These are phyloP conservation scores for Melierax canorus DNA, from an alignment of 2,113 vertebrate genomes.

Conservation along the genomic window DNA sequence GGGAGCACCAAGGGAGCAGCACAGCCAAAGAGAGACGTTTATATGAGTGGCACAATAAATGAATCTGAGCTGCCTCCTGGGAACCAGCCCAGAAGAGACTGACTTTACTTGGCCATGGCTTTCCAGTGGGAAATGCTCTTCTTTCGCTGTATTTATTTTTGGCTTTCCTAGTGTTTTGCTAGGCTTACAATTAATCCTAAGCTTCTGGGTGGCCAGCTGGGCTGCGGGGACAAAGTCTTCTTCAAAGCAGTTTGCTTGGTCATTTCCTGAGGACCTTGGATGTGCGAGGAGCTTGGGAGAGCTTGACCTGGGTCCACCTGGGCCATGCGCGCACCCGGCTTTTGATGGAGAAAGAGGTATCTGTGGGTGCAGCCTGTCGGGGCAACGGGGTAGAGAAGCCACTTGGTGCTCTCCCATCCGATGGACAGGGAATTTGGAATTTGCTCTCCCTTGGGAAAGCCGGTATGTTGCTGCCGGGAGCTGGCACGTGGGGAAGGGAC, in stretches of 20 bases:
- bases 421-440: neutral
- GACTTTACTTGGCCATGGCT: neutral
- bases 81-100: neutral
- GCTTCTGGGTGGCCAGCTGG: neutral
- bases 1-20: neutral
- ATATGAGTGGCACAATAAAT: neutral
- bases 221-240: neutral
- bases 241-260: neutral
- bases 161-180: slow-evolving; percentile 6
- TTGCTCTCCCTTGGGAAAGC: neutral
- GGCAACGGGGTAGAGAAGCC: neutral
- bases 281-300: neutral
- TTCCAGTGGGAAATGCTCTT: neutral
- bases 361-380: neutral
- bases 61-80: neutral
- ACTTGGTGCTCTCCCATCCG: neutral
- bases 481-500: fast-evolving
- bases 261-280: neutral
- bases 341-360: neutral
- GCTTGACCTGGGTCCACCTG: neutral
- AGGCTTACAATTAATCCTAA: slow-evolving; percentile 3
- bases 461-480: neutral
- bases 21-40: neutral
- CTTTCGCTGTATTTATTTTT: slow-evolving; percentile 1
- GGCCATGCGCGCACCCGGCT: fast-evolving